Evolutionary conservation across 2,113 vertebrate species (phyloP).

Genomic region (Syrmaticus mikado): DNA sequence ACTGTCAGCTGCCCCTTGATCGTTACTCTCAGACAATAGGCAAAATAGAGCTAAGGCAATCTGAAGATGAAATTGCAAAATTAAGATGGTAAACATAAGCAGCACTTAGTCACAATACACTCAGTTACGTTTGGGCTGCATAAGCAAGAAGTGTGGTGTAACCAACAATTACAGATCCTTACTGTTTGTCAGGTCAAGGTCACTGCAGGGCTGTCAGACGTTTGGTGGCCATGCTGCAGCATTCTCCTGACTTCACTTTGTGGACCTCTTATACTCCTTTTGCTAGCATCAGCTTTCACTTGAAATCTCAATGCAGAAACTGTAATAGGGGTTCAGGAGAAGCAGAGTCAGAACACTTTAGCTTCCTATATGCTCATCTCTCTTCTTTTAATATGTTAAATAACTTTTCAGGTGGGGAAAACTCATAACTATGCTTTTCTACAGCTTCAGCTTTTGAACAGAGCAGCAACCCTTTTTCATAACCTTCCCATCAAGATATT

Average conservation of each 20-base stretch:
- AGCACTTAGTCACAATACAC: not conserved
- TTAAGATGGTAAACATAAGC: not conserved
- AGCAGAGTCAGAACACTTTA: not conserved
- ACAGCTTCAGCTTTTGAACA: not conserved
- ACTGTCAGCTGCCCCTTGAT: not conserved
- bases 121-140: not conserved
- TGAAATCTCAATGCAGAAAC: not conserved
- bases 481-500: not conserved
- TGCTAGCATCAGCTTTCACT: not conserved
- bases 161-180: not conserved
- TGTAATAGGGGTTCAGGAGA: not conserved
- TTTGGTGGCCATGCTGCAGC: not conserved
- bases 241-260: not conserved
- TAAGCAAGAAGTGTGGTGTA: not conserved
- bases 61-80: not conserved
- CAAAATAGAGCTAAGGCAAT: not conserved
- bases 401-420: not conserved
- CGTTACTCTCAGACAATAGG: not conserved
- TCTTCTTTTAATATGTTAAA: not conserved
- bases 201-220: not conserved
- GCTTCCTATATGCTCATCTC: not conserved
- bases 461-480: not conserved
- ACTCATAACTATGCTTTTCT: not conserved
- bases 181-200: not conserved
- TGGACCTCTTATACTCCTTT: not conserved